These are phyloP conservation scores for Odontocerum albicorne DNA, from an alignment of 2,888 invertebrate genomes.

Conservation along the genomic window DNA sequence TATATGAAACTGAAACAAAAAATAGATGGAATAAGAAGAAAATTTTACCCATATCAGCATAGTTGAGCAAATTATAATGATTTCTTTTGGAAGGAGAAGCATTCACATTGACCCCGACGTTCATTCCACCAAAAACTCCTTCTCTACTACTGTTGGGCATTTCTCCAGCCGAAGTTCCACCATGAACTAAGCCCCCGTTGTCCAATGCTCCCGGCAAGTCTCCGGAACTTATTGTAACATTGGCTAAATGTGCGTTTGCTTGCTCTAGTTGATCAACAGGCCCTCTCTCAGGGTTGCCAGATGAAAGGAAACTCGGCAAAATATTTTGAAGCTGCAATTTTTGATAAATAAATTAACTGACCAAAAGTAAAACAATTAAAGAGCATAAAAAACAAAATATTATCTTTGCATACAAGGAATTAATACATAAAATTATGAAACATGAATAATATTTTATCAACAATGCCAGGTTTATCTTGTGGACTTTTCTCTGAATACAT, in stretches of 20 bases:
- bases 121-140: conserved; percentile 28
- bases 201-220: too few species aligned
- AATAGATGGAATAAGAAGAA: neutral
- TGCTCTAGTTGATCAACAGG: conserved; percentile 1
- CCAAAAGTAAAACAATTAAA: too few species aligned
- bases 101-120: conserved; percentile 32
- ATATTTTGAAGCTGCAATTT: conserved; percentile 18
- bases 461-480: too few species aligned
- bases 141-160: conserved; percentile 33
- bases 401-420: too few species aligned
- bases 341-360: too few species aligned
- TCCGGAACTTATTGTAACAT: neutral
- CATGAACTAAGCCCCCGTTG: neutral
- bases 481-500: too few species aligned
- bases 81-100: conserved; percentile 35
- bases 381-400: too few species aligned
- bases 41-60: conserved; percentile 32
- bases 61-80: conserved; percentile 34
- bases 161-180: neutral
- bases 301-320: conserved; percentile 9
- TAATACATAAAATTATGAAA: too few species aligned
- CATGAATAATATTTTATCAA: too few species aligned
- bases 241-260: conserved; percentile 3
- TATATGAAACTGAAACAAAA: too few species aligned
- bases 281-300: neutral